Base-by-base conservation (phyloP, 1,140 invertebrate species). In the Lamellibrachia luymesi region DNA sequence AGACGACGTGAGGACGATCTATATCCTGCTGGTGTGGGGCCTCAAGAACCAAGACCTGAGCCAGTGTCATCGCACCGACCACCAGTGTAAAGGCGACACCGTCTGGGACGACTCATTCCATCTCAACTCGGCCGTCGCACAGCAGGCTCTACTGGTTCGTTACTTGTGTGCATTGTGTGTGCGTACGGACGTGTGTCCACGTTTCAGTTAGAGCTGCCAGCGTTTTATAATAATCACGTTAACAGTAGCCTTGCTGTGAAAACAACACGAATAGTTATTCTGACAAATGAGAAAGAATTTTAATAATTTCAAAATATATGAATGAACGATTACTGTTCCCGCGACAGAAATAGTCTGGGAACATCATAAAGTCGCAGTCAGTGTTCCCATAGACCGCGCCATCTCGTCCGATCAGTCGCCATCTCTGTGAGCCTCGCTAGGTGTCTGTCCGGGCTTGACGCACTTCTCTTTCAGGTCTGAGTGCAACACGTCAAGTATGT, bases 1-100 rank as follows among this genome's bases (percentile, higher is more conserved):
- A 50, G 90, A 50, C 10, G 27, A 80, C n/a, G 80, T 90, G 2
- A 50, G 27, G 52, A 93, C 89, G 25, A 92, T 38, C 38, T 50
- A 64, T 8, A 93, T 95, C 8, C 93, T 93, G 90, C 91, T 95
- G 64, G 94, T 94, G 8, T 95, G 95, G 95, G 95, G 95, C n/a
- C 93, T 95, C 5, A 93, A 92, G 90, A 93, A 94, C 56, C 94
- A 93, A 64, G 94, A 95, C 90, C 92, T 95, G 91, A 92, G 92
- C 25, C 49, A 17, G 51, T 95, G 95, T 80, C 93, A 95, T 90
- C 94, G 94, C 90, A 93, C 94, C 2, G 94, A 94, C 27, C 17
- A 10, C 27, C 49, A 94, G n/a, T 95, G 95, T 91, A 91, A 51
- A 0, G 95, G 95, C 0, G 89, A 92, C 38, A 92, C 93, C 22